phyloP scores from a whole-genome alignment of 2,888 invertebrate genomes.

The Acrobasis repandana region DNA sequence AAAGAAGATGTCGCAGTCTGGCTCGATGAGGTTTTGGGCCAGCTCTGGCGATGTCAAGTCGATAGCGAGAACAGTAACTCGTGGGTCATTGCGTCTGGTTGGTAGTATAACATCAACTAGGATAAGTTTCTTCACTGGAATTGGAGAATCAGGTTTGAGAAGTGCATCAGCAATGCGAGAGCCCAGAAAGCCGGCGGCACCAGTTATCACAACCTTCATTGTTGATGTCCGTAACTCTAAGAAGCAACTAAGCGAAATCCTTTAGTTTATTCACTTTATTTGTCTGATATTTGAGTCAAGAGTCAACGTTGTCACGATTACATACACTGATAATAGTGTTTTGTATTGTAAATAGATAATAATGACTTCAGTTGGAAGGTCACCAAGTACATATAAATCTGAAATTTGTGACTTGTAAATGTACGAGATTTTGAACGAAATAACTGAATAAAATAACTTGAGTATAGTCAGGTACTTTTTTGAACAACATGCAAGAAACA shows the following conservation, averaged over 20 bases:
- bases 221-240: constrained; percentile 29
- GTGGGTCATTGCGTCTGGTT: constrained; percentile 37
- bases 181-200: constrained; percentile 55
- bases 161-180: constrained; percentile 43
- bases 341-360: constrained; percentile 20
- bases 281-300: constrained; percentile 18
- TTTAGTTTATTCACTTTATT: not conserved
- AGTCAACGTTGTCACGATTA: constrained; percentile 13
- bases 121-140: constrained; percentile 40
- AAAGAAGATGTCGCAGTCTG: constrained; percentile 52
- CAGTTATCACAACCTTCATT: constrained; percentile 57
- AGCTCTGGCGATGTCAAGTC: constrained; percentile 45
- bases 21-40: constrained; percentile 44
- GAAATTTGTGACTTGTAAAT: no score
- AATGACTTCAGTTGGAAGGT: not conserved
- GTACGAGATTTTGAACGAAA: no score
- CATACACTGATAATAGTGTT: constrained; percentile 8
- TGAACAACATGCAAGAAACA: no score
- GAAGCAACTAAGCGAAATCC: constrained; percentile 10
- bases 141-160: constrained; percentile 36
- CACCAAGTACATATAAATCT: no score
- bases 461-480: no score
- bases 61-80: constrained; percentile 43
- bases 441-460: no score
- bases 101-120: constrained; percentile 37